Percentiles rank a stretch among this genome's conserved stretches.
Conservation (phyloP, 2,888 invertebrate species). For the Balanococcus diminutus region DNA sequence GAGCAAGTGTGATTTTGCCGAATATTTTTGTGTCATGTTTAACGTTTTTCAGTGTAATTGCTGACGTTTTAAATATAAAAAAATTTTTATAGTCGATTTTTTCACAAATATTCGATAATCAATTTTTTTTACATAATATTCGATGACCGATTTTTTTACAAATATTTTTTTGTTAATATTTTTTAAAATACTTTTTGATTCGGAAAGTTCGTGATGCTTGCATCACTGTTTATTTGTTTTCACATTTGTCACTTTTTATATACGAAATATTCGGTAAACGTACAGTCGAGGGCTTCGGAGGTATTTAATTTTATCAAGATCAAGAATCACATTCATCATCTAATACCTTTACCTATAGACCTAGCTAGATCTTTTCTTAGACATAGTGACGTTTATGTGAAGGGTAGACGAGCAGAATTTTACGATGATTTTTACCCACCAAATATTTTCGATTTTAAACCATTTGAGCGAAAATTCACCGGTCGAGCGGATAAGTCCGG, state of each 20-base stretch:
- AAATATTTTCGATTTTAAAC: conserved; percentile 7
- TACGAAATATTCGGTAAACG: not conserved
- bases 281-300: not conserved
- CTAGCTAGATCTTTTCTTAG: not conserved
- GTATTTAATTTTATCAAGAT: not conserved
- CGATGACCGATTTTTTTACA: no score
- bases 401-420: not conserved
- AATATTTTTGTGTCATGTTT: no score
- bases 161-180: no score
- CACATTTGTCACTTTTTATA: conserved; percentile 38
- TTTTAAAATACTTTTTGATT: no score
- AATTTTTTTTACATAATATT: no score
- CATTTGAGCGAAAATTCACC: not conserved
- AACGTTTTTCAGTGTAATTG: no score
- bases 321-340: not conserved
- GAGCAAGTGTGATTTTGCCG: no score
- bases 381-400: not conserved
- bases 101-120: no score
- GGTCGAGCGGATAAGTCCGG: not conserved
- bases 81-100: no score
- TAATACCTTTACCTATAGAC: not conserved
- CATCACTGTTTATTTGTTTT: conserved; percentile 29
- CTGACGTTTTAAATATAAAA: no score
- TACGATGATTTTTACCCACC: not conserved
- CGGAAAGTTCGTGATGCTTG: no score